These are phyloP conservation scores for Pelochelys cantorii DNA, from an alignment of 2,797 vertebrate species.

Conservation along the genomic window DNA sequence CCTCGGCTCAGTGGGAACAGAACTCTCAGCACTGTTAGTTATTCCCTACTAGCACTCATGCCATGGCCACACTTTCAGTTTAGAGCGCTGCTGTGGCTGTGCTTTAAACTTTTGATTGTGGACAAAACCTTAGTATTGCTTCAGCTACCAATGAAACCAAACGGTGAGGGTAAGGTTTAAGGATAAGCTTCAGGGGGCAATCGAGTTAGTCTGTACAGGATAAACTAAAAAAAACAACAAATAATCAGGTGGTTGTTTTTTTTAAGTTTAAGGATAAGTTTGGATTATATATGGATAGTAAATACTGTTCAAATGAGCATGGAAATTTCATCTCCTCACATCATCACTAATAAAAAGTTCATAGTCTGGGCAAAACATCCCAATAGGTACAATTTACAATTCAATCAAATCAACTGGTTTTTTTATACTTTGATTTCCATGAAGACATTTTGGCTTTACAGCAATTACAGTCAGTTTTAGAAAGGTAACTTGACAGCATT, in stretches of 20 bases:
- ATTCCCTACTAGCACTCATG: too few species aligned
- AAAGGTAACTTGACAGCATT: background rate
- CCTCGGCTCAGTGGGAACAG: too few species aligned
- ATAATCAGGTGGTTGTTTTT: too few species aligned
- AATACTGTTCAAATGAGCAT: background rate
- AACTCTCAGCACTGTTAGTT: too few species aligned
- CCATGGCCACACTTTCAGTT: too few species aligned
- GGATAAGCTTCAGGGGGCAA: too few species aligned
- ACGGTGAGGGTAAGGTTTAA: background rate
- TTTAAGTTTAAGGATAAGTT: background rate
- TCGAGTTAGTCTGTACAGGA: too few species aligned
- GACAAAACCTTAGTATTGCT: fast-evolving
- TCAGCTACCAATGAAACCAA: background rate
- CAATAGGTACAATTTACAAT: background rate
- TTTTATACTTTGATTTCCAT: background rate
- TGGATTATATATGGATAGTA: fast-evolving
- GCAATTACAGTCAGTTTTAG: background rate
- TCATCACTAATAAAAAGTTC: background rate
- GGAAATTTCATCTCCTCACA: background rate
- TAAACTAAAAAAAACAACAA: too few species aligned
- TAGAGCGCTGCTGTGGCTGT: too few species aligned
- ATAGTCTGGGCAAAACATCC: background rate
- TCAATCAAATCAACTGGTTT: background rate
- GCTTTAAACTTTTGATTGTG: too few species aligned
- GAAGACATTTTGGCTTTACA: background rate